A percentile compares a stretch with the other conserved stretches of the same genome.
phyloP scores from a whole-genome alignment of 2,797 vertebrate species.

The Acropternis orthonyx region DNA sequence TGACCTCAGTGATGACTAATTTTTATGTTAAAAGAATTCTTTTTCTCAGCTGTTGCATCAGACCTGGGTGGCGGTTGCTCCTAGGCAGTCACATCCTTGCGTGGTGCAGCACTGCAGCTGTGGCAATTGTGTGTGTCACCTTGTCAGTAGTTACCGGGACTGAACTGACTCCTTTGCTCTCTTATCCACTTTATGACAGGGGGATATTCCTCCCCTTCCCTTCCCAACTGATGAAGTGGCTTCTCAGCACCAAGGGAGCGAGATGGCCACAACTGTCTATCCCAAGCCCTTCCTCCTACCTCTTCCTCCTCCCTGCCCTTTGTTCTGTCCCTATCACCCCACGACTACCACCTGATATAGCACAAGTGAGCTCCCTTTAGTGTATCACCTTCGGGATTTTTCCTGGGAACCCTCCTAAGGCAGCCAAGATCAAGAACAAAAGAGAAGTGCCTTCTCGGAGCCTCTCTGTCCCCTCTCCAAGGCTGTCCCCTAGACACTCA shows the following conservation, averaged over 20 bases:
- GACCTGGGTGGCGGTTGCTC: background rate
- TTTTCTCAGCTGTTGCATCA: constrained; percentile 33
- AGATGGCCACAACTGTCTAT: constrained; percentile 53
- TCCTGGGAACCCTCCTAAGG: constrained; percentile 69
- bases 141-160: background rate
- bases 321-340: constrained; percentile 35
- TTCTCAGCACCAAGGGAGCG: background rate
- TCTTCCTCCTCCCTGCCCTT: background rate
- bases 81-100: background rate
- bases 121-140: background rate
- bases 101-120: background rate
- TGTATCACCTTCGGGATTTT: constrained; percentile 67
- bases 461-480: constrained; percentile 46
- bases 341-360: constrained; percentile 15
- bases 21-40: constrained; percentile 1
- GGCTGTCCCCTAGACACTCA: constrained; percentile 83
- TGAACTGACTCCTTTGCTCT: background rate
- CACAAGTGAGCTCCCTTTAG: constrained; percentile 71
- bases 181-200: background rate
- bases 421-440: constrained; percentile 83
- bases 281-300: constrained; percentile 40
- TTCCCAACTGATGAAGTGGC: background rate
- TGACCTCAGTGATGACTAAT: constrained; percentile 22
- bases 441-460: constrained; percentile 49
- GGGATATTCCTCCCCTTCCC: background rate